Conservation (phyloP, 2,113 vertebrate genomes). For the Apodemus speciosus region DNA sequence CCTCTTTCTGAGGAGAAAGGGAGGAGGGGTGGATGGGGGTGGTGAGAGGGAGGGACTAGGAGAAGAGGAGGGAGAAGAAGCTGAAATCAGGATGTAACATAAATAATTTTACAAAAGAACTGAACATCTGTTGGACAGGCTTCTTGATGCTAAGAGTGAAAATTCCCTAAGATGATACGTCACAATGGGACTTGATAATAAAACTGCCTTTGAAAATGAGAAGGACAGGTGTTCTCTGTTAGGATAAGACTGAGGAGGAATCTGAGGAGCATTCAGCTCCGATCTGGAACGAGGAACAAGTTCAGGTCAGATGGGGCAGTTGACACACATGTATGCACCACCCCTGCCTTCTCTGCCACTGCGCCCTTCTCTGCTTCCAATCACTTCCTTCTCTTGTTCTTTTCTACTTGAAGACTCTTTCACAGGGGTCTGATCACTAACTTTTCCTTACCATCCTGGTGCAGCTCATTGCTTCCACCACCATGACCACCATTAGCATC, state of each 20-base stretch:
- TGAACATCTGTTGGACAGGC: conserved; percentile 11
- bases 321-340: not conserved
- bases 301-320: not conserved
- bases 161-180: not conserved
- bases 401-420: not conserved
- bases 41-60: not conserved
- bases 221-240: not conserved
- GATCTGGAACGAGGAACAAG: not conserved
- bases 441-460: not conserved
- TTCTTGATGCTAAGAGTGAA: not conserved
- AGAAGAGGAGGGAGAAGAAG: not conserved
- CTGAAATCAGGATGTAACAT: not conserved
- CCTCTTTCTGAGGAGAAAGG: not conserved
- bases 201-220: conserved; percentile 4
- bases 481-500: not conserved
- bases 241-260: not conserved
- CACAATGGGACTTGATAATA: not conserved
- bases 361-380: not conserved
- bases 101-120: not conserved
- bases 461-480: not conserved
- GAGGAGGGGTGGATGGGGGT: not conserved
- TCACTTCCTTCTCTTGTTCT: not conserved
- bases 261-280: not conserved
- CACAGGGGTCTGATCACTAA: not conserved
- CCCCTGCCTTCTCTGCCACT: not conserved